Percentiles rank a stretch among this genome's conserved stretches.
Conservation (phyloP, 2,113 vertebrate species). For the Lepisosteus osseus region DNA sequence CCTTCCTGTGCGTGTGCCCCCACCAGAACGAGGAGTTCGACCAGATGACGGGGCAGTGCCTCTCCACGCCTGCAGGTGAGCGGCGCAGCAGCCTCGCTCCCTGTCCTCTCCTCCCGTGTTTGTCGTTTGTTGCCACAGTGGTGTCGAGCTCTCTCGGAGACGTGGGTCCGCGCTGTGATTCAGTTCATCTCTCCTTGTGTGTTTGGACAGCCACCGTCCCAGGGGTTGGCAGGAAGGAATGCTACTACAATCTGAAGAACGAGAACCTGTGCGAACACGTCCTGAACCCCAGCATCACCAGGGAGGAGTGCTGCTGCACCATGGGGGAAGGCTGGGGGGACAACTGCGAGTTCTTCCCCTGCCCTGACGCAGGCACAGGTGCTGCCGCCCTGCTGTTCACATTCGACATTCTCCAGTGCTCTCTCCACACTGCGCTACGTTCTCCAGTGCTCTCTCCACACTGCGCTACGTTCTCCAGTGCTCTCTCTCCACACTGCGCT, state of each 20-base stretch:
- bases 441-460: no score
- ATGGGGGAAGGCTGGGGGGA: conserved; percentile 96
- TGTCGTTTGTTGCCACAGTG: not conserved
- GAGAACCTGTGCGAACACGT: conserved; percentile 95
- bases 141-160: no score
- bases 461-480: no score
- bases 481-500: no score
- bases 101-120: not conserved
- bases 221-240: conserved; percentile 73
- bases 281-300: conserved; percentile 85
- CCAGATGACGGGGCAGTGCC: conserved; percentile 83
- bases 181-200: not conserved
- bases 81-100: not conserved
- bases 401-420: no score
- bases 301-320: conserved; percentile 95
- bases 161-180: not conserved
- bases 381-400: conserved; percentile 28
- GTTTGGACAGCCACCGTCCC: not conserved
- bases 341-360: conserved; percentile 95
- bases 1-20: conserved; percentile 84
- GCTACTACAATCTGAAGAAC: conserved; percentile 88
- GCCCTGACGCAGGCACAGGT: conserved; percentile 87
- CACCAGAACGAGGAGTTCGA: conserved; percentile 83
- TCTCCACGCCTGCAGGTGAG: conserved; percentile 72
- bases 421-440: no score